A percentile compares a stretch with the other conserved stretches of the same genome.
phyloP scores from a whole-genome alignment of 2,888 invertebrate genomes.

The Drosophila mimetica region DNA sequence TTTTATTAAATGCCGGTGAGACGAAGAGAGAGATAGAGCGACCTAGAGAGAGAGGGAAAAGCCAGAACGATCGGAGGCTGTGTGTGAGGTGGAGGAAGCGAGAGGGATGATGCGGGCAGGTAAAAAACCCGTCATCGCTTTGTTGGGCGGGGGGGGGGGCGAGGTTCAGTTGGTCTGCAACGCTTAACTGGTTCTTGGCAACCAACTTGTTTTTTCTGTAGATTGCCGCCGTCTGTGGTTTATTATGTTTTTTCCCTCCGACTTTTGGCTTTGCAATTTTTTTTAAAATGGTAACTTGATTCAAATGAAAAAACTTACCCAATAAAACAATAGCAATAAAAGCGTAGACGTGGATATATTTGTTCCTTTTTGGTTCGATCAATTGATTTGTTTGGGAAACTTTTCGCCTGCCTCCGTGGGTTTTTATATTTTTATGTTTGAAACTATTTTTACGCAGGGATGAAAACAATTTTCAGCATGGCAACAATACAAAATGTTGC shows the following conservation, averaged over 20 bases:
- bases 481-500: conserved; percentile 48
- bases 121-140: conserved; percentile 48
- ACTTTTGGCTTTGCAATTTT: conserved; percentile 33
- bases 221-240: conserved; percentile 40
- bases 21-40: conserved; percentile 1
- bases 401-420: conserved; percentile 1
- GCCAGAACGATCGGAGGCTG: conserved; percentile 34
- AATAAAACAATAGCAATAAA: conserved; percentile 38
- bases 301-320: conserved; percentile 55
- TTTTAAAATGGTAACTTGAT: conserved; percentile 53
- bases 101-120: conserved; percentile 24
- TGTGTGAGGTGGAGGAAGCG: conserved; percentile 1
- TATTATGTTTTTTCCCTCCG: conserved; percentile 20
- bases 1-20: conserved; percentile 45
- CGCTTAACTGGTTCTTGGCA: conserved; percentile 69
- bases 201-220: conserved; percentile 67
- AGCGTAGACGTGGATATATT: conserved; percentile 4
- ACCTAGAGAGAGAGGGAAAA: conserved; percentile 2
- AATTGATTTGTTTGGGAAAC: conserved; percentile 1
- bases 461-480: conserved; percentile 49
- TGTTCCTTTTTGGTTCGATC: conserved; percentile 1
- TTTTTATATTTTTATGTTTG: conserved; percentile 22
- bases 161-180: conserved; percentile 38
- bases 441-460: conserved; percentile 54
- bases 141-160: conserved; percentile 19